phyloP scores from a whole-genome alignment of 2,888 invertebrate species.

The Diadegma fenestrale region DNA sequence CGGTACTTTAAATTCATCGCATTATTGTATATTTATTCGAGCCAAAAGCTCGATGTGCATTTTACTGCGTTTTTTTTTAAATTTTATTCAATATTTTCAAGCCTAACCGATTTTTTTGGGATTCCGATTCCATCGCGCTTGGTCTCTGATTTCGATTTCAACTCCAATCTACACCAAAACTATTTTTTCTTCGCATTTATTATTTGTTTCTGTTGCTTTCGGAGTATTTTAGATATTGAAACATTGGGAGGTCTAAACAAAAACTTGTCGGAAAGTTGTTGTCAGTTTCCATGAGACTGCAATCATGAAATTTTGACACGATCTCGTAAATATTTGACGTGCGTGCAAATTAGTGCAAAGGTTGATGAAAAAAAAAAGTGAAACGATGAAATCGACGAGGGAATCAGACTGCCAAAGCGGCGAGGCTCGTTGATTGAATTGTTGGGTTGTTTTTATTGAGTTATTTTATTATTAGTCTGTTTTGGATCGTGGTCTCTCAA shows the following conservation, averaged over 20 bases:
- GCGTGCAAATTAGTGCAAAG: background rate
- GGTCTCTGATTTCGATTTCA: background rate
- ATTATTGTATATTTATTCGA: slow-evolving; percentile 74
- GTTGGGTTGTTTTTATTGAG: slow-evolving; percentile 31
- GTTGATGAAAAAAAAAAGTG: background rate
- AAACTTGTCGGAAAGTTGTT: too few relatives aligned
- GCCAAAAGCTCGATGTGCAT: slow-evolving; percentile 66
- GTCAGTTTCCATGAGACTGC: too few relatives aligned
- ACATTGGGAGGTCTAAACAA: too few relatives aligned
- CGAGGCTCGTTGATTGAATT: slow-evolving; percentile 11
- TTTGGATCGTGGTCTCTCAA: slow-evolving; percentile 60
- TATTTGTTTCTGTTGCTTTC: too few relatives aligned
- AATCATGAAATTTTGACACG: too few relatives aligned
- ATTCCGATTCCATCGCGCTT: slow-evolving; percentile 8
- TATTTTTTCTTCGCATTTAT: background rate
- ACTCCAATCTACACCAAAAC: background rate
- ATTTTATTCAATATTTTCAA: slow-evolving; percentile 37
- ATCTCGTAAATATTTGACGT: too few relatives aligned
- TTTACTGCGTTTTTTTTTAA: slow-evolving; percentile 61
- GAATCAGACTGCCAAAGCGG: slow-evolving; percentile 13
- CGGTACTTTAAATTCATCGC: slow-evolving; percentile 74
- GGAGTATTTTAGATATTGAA: too few relatives aligned
- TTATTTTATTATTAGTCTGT: slow-evolving; percentile 61
- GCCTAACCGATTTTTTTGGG: slow-evolving; percentile 36
- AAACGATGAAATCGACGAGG: slow-evolving; percentile 7